Percentiles rank a stretch among this genome's conserved stretches.
These are phyloP conservation scores for Craseonycteris thonglongyai DNA, from an alignment of 2,113 vertebrate genomes.

Conservation along the genomic window DNA sequence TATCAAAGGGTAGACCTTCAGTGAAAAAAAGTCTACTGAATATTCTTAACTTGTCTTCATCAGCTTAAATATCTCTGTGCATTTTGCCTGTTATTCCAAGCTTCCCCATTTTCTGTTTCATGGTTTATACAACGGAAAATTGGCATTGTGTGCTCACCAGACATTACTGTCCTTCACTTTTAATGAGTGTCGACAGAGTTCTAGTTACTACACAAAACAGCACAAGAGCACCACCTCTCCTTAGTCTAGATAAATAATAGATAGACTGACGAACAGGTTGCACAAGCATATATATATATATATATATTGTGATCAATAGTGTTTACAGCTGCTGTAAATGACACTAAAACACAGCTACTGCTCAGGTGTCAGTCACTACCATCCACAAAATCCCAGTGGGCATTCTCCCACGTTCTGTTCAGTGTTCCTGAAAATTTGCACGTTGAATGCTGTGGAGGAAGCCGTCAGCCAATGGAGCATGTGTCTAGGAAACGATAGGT, in stretches of 20 bases:
- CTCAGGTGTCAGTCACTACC: constrained; percentile 2
- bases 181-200: neutral
- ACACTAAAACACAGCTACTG: neutral
- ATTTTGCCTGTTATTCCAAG: neutral
- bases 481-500: neutral
- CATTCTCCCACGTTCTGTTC: neutral
- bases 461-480: neutral
- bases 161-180: neutral
- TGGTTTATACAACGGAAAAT: neutral
- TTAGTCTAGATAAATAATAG: neutral
- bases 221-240: neutral
- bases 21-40: neutral
- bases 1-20: neutral
- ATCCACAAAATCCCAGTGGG: neutral
- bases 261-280: constrained; percentile 16
- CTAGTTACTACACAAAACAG: neutral
- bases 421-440: constrained; percentile 10
- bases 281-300: accelerated
- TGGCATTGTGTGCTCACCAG: neutral
- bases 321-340: constrained; percentile 34
- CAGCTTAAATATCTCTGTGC: neutral
- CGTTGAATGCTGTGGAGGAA: neutral
- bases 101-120: neutral
- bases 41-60: neutral
- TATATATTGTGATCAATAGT: constrained; percentile 30